These are phyloP conservation scores for Anguilla obscura DNA, from an alignment of 2,797 vertebrate species.

Conservation along the genomic window DNA sequence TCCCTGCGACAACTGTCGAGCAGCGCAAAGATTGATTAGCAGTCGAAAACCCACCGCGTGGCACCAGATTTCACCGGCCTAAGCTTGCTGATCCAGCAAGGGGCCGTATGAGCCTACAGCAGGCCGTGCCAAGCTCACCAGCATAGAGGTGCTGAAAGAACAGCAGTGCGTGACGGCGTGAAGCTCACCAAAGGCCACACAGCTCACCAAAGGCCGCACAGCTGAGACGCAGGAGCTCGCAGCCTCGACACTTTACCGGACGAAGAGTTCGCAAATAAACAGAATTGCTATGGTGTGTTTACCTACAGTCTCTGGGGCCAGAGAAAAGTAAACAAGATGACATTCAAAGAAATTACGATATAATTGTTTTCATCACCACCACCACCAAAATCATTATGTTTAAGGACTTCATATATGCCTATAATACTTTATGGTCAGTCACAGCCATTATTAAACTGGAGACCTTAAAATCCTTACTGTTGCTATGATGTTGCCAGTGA, in stretches of 20 bases:
- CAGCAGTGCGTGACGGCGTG: slow-evolving; percentile 82
- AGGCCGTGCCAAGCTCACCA: slow-evolving; percentile 75
- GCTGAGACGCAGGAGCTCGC: slow-evolving; percentile 82
- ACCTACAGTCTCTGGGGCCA: slow-evolving; percentile 45
- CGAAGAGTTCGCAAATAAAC: slow-evolving; percentile 61
- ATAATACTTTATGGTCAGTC: not conserved
- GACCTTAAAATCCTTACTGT: slow-evolving; percentile 44
- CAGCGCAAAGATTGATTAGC: slow-evolving; percentile 93
- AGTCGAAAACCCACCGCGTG: slow-evolving; percentile 86
- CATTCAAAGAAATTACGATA: not conserved
- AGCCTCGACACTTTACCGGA: slow-evolving; percentile 68
- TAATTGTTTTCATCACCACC: no score
- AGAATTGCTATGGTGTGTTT: slow-evolving; percentile 51
- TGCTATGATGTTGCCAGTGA: slow-evolving; percentile 52
- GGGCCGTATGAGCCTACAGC: slow-evolving; percentile 82
- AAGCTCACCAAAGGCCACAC: slow-evolving; percentile 77
- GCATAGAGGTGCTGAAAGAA: slow-evolving; percentile 79
- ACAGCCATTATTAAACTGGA: not conserved
- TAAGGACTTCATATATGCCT: not conserved
- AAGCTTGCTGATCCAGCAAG: slow-evolving; percentile 96
- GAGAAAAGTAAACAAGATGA: slow-evolving; percentile 46
- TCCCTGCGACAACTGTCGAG: slow-evolving; percentile 93
- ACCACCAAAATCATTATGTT: not conserved
- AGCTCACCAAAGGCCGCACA: slow-evolving; percentile 53
- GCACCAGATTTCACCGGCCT: slow-evolving; percentile 90